These are phyloP conservation scores for Poecilobothrus nobilitatus DNA, from an alignment of 2,888 invertebrate genomes.

Conservation along the genomic window DNA sequence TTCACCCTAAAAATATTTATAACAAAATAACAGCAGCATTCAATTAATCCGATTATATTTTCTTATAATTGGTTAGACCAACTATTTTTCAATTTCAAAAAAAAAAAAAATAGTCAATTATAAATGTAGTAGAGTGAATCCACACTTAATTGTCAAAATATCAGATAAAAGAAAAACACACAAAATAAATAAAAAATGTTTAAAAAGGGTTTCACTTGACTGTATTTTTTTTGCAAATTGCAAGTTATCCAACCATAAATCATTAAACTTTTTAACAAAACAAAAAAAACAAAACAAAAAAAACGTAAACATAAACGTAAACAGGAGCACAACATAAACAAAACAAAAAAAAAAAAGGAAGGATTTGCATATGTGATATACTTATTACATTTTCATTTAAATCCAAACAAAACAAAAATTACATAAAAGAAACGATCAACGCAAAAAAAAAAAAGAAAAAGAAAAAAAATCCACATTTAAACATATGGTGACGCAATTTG, in stretches of 20 bases:
- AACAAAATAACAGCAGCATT: too few species aligned
- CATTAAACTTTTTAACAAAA: neutral
- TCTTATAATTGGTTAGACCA: too few species aligned
- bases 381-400: neutral
- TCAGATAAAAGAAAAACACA: neutral
- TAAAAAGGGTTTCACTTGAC: neutral
- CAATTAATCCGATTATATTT: too few species aligned
- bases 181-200: neutral
- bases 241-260: neutral
- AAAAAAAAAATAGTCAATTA: too few species aligned
- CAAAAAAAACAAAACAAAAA: neutral
- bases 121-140: neutral
- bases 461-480: neutral
- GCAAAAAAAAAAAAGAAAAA: too few species aligned
- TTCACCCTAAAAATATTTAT: too few species aligned
- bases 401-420: neutral
- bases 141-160: neutral
- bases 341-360: neutral
- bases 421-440: neutral
- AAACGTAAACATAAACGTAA: neutral
- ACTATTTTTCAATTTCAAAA: too few species aligned
- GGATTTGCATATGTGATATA: neutral
- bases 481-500: conserved; percentile 3
- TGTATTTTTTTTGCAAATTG: neutral
- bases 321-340: neutral